These are phyloP conservation scores for Matsumurasca onukii DNA, from an alignment of 1,140 invertebrate genomes.

Conservation along the genomic window DNA sequence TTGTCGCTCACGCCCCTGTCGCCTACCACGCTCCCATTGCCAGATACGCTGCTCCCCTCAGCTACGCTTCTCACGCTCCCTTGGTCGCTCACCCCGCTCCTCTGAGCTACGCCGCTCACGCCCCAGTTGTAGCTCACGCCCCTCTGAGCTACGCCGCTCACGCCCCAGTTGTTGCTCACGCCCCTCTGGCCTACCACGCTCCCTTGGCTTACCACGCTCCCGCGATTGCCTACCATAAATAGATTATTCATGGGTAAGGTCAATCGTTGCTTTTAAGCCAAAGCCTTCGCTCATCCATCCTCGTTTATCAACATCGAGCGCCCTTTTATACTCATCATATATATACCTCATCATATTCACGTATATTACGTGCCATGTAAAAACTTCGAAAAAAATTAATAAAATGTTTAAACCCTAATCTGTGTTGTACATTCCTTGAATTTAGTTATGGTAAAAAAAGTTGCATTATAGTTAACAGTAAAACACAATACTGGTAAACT, in stretches of 20 bases:
- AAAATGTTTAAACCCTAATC: neutral
- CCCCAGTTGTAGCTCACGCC: too few relatives aligned
- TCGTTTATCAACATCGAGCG: neutral
- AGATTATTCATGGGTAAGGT: neutral
- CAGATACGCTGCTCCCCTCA: neutral
- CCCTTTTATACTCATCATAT: neutral
- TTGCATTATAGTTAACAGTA: too few relatives aligned
- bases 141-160: conserved; percentile 6
- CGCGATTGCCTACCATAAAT: conserved; percentile 20
- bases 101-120: neutral
- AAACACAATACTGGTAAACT: too few relatives aligned
- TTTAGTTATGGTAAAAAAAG: too few relatives aligned
- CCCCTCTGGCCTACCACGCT: conserved; percentile 13
- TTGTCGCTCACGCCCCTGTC: conserved; percentile 21
- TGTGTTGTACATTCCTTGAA: neutral
- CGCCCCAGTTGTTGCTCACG: neutral
- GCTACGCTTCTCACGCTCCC: conserved; percentile 5
- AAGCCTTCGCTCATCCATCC: neutral
- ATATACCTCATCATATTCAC: conserved; percentile 21
- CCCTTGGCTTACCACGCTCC: conserved; percentile 13
- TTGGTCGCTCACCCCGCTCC: conserved; percentile 21
- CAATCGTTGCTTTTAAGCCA: conserved; percentile 2
- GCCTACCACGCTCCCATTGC: conserved; percentile 4
- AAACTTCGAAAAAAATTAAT: conserved; percentile 11
- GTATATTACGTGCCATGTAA: conserved; percentile 22